A percentile compares a stretch with the other conserved stretches of the same genome.
phyloP scores from a whole-genome alignment of 2,113 vertebrate genomes.

The Corythaixoides concolor region DNA sequence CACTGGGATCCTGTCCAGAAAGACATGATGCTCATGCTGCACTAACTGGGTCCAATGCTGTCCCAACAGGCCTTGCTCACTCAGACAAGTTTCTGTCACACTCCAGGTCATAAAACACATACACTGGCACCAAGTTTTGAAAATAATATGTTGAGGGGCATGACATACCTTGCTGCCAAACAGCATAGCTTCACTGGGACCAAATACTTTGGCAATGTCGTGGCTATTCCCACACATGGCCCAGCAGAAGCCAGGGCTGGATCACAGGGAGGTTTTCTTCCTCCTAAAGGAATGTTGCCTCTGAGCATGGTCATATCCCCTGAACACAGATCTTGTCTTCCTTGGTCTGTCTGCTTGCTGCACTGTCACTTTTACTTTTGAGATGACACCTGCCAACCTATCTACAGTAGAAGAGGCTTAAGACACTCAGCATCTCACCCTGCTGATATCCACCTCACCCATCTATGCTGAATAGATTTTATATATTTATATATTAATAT shows the following conservation, averaged over 20 bases:
- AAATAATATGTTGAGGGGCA: not conserved
- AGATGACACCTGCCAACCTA: not conserved
- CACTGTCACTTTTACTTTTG: not conserved
- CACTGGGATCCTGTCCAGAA: not conserved
- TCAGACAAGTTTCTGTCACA: not conserved
- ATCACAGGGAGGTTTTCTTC: not conserved
- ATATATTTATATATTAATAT: not conserved
- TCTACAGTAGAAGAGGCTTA: not conserved
- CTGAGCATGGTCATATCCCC: not conserved
- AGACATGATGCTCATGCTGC: not conserved
- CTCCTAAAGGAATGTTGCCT: not conserved
- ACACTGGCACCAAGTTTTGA: not conserved
- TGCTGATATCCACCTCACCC: not conserved
- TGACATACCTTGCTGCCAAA: not conserved
- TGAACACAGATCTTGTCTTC: not conserved
- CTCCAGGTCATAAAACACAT: not conserved
- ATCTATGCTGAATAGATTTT: not conserved
- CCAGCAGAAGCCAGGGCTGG: not conserved
- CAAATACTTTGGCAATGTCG: not conserved
- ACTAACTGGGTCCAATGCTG: not conserved
- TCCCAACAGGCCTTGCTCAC: not conserved
- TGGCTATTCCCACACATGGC: not conserved
- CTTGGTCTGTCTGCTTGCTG: not conserved
- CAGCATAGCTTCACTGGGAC: not conserved
- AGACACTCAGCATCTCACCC: not conserved